These are phyloP conservation scores for Coregonus ussuriensis DNA, from an alignment of 2,797 vertebrate genomes.

Conservation along the genomic window DNA sequence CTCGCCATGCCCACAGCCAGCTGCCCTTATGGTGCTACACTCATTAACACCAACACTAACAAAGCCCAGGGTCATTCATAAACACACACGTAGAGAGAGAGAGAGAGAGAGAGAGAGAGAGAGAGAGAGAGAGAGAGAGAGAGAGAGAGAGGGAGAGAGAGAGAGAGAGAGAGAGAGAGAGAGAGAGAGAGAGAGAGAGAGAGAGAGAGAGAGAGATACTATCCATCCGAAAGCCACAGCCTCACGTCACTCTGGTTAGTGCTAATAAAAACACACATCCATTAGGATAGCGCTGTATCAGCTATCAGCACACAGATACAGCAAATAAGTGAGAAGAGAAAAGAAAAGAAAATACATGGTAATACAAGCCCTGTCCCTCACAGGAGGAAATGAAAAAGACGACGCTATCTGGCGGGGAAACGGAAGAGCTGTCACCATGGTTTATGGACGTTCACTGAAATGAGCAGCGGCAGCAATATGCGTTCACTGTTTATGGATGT, in stretches of 20 bases:
- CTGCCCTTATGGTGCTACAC: too few species aligned
- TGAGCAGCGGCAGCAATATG: slow-evolving; percentile 55
- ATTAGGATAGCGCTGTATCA: background rate
- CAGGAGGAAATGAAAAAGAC: background rate
- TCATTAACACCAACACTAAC: too few species aligned
- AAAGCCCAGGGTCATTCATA: too few species aligned
- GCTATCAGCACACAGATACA: background rate
- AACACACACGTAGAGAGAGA: too few species aligned
- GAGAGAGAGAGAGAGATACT: background rate
- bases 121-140: background rate
- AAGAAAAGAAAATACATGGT: background rate
- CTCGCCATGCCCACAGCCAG: too few species aligned
- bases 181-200: too few species aligned
- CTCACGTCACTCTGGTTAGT: background rate
- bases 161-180: background rate
- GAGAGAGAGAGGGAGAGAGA: too few species aligned
- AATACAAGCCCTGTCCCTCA: background rate
- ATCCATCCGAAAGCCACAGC: background rate
- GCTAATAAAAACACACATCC: background rate
- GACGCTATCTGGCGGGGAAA: slow-evolving; percentile 50
- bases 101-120: background rate
- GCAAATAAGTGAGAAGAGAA: background rate
- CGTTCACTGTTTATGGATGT: slow-evolving; percentile 49
- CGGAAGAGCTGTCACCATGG: slow-evolving; percentile 40
- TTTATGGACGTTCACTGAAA: slow-evolving; percentile 55